phyloP scores from a whole-genome alignment of 2,113 vertebrate species.

The Neogale vison region DNA sequence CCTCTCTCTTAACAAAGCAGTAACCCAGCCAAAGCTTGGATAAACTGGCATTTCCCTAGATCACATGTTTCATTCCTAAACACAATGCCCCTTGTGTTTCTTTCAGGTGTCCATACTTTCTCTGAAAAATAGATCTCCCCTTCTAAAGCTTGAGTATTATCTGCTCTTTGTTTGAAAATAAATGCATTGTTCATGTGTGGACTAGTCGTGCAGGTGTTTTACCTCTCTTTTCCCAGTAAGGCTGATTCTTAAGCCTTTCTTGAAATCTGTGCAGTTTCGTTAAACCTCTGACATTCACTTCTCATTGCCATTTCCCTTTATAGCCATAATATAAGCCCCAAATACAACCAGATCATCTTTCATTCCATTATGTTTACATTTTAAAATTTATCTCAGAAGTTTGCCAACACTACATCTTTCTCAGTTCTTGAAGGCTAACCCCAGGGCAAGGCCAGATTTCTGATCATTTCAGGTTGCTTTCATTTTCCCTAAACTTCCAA shows the following conservation, averaged over 20 bases:
- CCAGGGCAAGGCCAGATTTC: conserved; percentile 31
- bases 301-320: conserved; percentile 24
- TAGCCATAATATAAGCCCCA: conserved; percentile 37
- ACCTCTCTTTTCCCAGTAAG: conserved; percentile 39
- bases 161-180: conserved; percentile 74
- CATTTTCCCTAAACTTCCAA: conserved; percentile 22
- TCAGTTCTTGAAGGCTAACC: conserved; percentile 26
- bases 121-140: conserved; percentile 66
- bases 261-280: conserved; percentile 51
- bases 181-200: conserved; percentile 64
- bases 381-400: conserved; percentile 19
- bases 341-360: conserved; percentile 57
- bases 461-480: neutral
- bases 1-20: conserved; percentile 70
- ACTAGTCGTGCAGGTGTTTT: conserved; percentile 67
- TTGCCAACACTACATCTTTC: neutral
- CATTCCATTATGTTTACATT: conserved; percentile 55
- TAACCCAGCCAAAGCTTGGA: conserved; percentile 64
- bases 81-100: conserved; percentile 70
- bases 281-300: conserved; percentile 52
- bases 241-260: conserved; percentile 61
- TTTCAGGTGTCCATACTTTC: conserved; percentile 67
- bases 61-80: conserved; percentile 75
- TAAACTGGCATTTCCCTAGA: conserved; percentile 77
- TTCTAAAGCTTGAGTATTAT: conserved; percentile 73